These are phyloP conservation scores for Sinopyrophorus schimmeli DNA, from an alignment of 2,888 invertebrate species.

Conservation along the genomic window DNA sequence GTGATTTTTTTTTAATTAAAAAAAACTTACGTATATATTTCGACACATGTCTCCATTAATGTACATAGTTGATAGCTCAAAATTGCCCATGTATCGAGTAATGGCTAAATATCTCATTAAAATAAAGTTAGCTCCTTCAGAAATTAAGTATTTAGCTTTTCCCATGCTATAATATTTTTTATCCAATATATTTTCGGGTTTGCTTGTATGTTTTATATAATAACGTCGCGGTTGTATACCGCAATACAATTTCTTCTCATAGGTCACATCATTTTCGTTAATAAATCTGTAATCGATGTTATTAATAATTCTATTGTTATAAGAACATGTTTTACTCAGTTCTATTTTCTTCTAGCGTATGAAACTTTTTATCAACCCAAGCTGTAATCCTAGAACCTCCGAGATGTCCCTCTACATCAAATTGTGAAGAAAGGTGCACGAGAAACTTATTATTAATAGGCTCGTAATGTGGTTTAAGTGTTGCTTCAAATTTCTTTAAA, in stretches of 20 bases:
- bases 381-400: constrained; percentile 64
- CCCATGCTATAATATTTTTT: constrained; percentile 59
- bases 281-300: constrained; percentile 44
- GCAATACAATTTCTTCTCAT: constrained; percentile 61
- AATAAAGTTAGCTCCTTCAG: constrained; percentile 67
- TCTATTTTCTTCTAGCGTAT: constrained; percentile 69
- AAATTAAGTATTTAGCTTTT: constrained; percentile 58
- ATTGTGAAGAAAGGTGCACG: constrained; percentile 64
- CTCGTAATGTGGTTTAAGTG: constrained; percentile 17
- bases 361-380: constrained; percentile 63
- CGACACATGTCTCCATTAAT: constrained; percentile 64
- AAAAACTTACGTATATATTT: constrained; percentile 63
- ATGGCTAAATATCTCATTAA: constrained; percentile 64
- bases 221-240: constrained; percentile 61
- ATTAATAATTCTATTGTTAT: background rate
- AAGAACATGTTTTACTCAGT: constrained; percentile 46
- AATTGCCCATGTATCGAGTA: constrained; percentile 58
- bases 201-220: constrained; percentile 59
- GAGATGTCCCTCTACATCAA: constrained; percentile 61
- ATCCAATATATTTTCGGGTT: constrained; percentile 55
- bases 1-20: background rate
- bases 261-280: constrained; percentile 51
- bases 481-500: constrained; percentile 8
- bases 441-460: constrained; percentile 60
- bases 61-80: constrained; percentile 61